Percentiles rank a stretch among this genome's conserved stretches.
phyloP scores from a whole-genome alignment of 2,797 vertebrate genomes.

The Alosa sapidissima region DNA sequence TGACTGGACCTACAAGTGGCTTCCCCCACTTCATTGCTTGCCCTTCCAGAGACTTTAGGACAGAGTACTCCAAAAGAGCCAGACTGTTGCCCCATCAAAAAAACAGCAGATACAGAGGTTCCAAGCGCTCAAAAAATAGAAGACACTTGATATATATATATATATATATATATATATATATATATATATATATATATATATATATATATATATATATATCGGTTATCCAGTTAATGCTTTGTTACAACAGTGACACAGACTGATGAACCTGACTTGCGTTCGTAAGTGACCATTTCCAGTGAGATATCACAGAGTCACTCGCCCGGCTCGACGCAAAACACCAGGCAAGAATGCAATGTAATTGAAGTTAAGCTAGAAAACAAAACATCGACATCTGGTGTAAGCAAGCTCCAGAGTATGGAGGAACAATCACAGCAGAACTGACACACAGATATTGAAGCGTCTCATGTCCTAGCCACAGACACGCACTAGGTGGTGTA shows the following conservation, averaged over 20 bases:
- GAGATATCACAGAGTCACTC: neutral
- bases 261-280: neutral
- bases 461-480: neutral
- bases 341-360: neutral
- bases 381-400: neutral
- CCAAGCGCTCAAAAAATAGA: neutral
- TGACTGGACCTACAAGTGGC: neutral
- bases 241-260: neutral
- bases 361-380: neutral
- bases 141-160: slow-evolving; percentile 6
- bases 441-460: neutral
- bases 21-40: neutral
- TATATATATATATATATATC: too few species aligned
- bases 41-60: neutral
- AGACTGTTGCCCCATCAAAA: neutral
- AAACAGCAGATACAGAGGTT: neutral
- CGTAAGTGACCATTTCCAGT: neutral
- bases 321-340: neutral
- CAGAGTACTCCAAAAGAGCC: neutral
- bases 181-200: too few species aligned
- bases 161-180: too few species aligned
- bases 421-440: slow-evolving; percentile 12
- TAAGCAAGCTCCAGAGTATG: neutral
- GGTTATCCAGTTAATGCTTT: slow-evolving; percentile 6
- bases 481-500: neutral